Conservation (phyloP, 1,140 invertebrate genomes). For the Halotydeus destructor region DNA sequence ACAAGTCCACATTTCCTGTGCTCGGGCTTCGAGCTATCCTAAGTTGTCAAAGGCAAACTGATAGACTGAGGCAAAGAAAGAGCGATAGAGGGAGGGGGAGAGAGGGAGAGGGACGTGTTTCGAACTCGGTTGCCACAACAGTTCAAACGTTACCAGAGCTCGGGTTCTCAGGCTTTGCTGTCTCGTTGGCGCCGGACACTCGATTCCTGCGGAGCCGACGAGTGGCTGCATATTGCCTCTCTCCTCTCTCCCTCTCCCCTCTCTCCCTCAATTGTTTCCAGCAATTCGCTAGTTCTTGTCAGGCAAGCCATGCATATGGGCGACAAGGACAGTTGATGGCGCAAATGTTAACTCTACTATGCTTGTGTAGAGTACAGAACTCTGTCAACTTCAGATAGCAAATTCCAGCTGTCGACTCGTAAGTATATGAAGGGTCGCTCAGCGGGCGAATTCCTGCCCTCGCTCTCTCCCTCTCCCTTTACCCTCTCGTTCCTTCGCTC, state of each 20-base stretch:
- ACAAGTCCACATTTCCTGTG: too few relatives aligned
- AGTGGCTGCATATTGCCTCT: neutral
- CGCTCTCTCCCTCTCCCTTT: too few relatives aligned
- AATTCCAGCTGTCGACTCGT: neutral
- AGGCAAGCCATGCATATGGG: neutral
- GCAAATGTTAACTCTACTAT: too few relatives aligned
- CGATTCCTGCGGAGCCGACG: too few relatives aligned
- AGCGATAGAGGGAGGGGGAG: neutral
- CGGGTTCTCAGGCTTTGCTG: neutral
- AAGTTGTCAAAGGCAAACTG: too few relatives aligned
- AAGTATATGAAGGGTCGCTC: too few relatives aligned
- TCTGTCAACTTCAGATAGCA: neutral
- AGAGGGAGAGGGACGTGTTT: neutral
- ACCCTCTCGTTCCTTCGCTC: too few relatives aligned
- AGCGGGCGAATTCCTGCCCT: too few relatives aligned
- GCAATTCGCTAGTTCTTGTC: neutral
- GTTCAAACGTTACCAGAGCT: neutral
- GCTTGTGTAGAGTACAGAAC: neutral
- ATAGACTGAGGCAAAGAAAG: neutral
- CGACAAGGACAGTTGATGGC: too few relatives aligned
- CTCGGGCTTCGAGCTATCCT: too few relatives aligned
- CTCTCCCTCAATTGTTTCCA: neutral
- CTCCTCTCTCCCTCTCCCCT: neutral
- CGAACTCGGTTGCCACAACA: neutral
- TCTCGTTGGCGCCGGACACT: neutral